Base-by-base conservation (phyloP, 2,113 vertebrate genomes). In the Tapirus terrestris region DNA sequence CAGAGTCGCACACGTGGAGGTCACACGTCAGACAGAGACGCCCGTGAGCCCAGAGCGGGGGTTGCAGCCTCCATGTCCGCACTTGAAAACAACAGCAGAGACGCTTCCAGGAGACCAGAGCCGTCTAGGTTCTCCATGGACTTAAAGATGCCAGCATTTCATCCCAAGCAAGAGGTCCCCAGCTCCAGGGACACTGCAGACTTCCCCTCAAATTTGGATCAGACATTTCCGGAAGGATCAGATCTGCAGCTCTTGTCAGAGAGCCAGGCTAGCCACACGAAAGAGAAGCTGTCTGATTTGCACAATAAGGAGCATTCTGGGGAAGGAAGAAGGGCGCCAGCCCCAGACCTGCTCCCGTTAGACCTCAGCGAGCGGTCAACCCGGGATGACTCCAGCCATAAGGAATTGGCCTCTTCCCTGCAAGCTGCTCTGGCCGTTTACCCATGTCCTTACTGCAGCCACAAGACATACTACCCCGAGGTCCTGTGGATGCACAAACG, bases 401-500 rank as follows among this genome's bases (percentile, higher is more conserved):
- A 96, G 93, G 98, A 97, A 9, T 98, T 97, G 8, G 98, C 97
- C 63, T 92, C 98, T 70, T 97, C 98, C 11, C 93, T 98, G 89
- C 99, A 98, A 96, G 98, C 99, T 43, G 98, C 98, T 84, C 99
- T 99, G 97, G 98, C 99, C 14, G 97, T 98, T 61, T 99, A 99
- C 97, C 99, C 99, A 0, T 99, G 99, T 96, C 99, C 99, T 87
- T 99, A 99, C 98, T 99, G 99, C 98, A 99, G 98, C 95, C 99
- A 99, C 97, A 99, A 99, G 97, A 99, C 99, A 75, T 99, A 98
- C 97, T 99, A 99, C 97, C 99, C 99, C 0, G 99, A 99, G 98
- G 99, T 99, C 73, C 99, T 99, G 73, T 99, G 99, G 99, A 99
- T 99, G 99, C 99, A 99, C 97, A 99, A 99, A 98, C 99, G 99